Percentiles rank a stretch among this genome's conserved stretches.
Evolutionary conservation across 2,888 invertebrate genomes (phyloP).

Genomic region (Acheta domesticus): DNA sequence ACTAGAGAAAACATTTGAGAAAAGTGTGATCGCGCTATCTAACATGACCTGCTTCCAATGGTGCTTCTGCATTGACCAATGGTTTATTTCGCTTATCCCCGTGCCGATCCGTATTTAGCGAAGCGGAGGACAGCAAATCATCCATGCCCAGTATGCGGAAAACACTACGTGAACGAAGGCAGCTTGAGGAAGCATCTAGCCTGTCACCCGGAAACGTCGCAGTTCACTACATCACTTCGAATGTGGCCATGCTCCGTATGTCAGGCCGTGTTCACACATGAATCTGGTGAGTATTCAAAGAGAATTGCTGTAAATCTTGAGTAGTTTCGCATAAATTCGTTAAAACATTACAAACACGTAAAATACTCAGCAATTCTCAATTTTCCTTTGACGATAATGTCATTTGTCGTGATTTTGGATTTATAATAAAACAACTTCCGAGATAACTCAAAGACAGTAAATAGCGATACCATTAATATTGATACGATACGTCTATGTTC

Average conservation of each 20-base stretch:
- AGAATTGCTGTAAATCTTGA: background rate
- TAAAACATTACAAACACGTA: no score
- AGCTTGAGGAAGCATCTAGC: slow-evolving; percentile 88
- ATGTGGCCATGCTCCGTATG: slow-evolving; percentile 97
- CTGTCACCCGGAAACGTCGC: slow-evolving; percentile 87
- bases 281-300: slow-evolving; percentile 65
- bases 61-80: slow-evolving; percentile 37
- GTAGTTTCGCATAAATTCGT: no score
- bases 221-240: slow-evolving; percentile 78
- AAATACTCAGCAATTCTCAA: no score
- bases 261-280: slow-evolving; percentile 91
- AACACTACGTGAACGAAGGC: slow-evolving; percentile 93
- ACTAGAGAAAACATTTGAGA: background rate
- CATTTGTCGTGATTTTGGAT: no score
- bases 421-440: no score
- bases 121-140: slow-evolving; percentile 92
- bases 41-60: background rate
- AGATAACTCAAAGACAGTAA: no score
- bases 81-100: slow-evolving; percentile 36
- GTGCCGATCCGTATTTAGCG: slow-evolving; percentile 72
- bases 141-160: slow-evolving; percentile 91
- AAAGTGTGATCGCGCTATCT: background rate
- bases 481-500: no score
- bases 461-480: no score
- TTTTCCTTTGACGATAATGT: no score